Conservation (phyloP, 2,888 invertebrate genomes). For the Agrochola circellaris region DNA sequence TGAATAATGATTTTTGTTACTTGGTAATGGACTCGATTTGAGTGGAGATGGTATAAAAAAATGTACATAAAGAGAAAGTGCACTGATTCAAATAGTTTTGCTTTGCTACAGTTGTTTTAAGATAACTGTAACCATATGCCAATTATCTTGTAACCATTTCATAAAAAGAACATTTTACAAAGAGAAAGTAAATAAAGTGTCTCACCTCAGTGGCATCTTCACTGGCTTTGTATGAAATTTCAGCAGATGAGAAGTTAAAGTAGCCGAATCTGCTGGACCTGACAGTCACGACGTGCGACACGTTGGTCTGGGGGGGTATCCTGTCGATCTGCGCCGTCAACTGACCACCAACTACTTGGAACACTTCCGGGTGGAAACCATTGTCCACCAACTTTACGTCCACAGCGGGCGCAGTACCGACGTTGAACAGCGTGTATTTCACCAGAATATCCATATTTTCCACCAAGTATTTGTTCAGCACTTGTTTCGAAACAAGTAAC, state of each 20-base stretch:
- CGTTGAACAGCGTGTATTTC: constrained; percentile 98
- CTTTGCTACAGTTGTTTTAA: not conserved
- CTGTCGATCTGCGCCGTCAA: constrained; percentile 95
- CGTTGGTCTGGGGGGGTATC: constrained; percentile 97
- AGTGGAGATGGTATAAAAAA: not conserved
- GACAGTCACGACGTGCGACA: constrained; percentile 97
- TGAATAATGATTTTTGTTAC: constrained; percentile 3
- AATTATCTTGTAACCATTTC: not conserved
- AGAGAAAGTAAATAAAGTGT: constrained; percentile 52
- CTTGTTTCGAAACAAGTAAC: constrained; percentile 97
- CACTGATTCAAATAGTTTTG: not conserved
- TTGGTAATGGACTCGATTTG: not conserved
- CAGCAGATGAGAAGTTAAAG: constrained; percentile 99
- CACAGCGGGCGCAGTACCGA: constrained; percentile 97
- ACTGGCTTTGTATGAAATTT: constrained; percentile 96
- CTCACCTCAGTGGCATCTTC: constrained; percentile 95
- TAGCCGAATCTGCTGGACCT: constrained; percentile 97
- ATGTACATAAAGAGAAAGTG: constrained; percentile 24
- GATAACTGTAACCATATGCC: not conserved
- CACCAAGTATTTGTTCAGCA: constrained; percentile 98
- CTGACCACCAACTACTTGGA: constrained; percentile 97
- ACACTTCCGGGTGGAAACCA: constrained; percentile 97
- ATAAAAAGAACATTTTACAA: not conserved
- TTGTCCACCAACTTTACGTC: constrained; percentile 97
- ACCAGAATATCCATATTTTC: constrained; percentile 99